A percentile compares a stretch with the other conserved stretches of the same genome.
These are phyloP conservation scores for Oxycera nigricornis DNA, from an alignment of 2,888 invertebrate species.

Conservation along the genomic window DNA sequence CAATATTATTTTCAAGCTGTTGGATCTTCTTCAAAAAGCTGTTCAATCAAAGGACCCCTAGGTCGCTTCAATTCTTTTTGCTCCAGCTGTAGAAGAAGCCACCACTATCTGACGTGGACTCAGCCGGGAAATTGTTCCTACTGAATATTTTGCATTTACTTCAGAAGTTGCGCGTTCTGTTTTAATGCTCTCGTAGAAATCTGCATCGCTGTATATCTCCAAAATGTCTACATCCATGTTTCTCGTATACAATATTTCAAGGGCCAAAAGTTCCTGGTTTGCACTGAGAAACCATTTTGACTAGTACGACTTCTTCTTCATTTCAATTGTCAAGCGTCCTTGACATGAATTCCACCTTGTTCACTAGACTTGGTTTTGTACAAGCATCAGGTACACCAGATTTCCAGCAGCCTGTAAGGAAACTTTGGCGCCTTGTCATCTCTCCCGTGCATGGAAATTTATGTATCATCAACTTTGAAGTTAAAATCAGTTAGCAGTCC, in stretches of 20 bases:
- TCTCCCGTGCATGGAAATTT: not conserved
- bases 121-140: slow-evolving; percentile 50
- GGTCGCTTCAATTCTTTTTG: not conserved
- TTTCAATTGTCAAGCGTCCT: not conserved
- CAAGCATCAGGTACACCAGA: not conserved
- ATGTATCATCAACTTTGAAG: not conserved
- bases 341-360: not conserved
- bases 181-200: slow-evolving; percentile 53
- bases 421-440: not conserved
- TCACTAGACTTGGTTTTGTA: not conserved
- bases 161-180: slow-evolving; percentile 54
- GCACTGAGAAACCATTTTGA: slow-evolving; percentile 54
- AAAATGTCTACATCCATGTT: slow-evolving; percentile 29
- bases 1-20: too few relatives aligned
- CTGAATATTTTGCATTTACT: slow-evolving; percentile 47
- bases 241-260: slow-evolving; percentile 48
- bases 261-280: slow-evolving; percentile 50
- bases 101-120: slow-evolving; percentile 52
- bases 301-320: slow-evolving; percentile 42
- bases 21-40: too few relatives aligned
- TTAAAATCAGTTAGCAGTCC: not conserved
- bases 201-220: slow-evolving; percentile 54
- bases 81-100: slow-evolving; percentile 53
- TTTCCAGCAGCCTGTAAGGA: not conserved
- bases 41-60: not conserved